Conservation (phyloP, 37 sponge, comb jelly and placozoan species). For the Beroe ovata region DNA sequence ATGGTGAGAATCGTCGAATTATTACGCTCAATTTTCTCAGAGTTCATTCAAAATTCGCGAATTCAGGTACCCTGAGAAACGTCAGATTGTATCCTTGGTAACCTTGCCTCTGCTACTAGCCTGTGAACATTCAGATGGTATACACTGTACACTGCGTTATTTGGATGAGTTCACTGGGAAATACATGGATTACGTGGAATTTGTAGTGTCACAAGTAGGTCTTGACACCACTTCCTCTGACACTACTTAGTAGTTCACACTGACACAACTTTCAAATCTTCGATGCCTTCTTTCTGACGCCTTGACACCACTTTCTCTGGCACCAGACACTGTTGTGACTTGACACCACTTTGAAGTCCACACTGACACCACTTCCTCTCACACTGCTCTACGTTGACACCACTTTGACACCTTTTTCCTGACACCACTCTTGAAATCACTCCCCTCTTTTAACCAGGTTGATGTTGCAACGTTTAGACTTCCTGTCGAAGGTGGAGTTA, state of each 20-base stretch:
- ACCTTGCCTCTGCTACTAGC: slow-evolving; percentile 22
- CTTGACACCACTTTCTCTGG: neutral
- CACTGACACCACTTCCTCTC: neutral
- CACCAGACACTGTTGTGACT: neutral
- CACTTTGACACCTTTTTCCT: no score
- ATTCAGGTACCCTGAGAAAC: slow-evolving; percentile 55
- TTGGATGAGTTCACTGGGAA: slow-evolving; percentile 3
- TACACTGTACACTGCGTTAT: slow-evolving; percentile 13
- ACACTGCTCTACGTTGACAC: neutral
- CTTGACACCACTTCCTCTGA: no score
- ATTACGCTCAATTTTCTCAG: no score
- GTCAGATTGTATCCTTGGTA: slow-evolving; percentile 32
- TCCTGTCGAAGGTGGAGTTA: neutral
- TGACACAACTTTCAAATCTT: neutral
- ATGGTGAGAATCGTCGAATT: no score
- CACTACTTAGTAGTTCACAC: neutral
- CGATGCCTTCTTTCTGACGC: no score
- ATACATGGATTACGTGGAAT: neutral
- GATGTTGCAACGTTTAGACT: slow-evolving; percentile 30
- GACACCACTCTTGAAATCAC: neutral
- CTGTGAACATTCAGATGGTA: slow-evolving; percentile 6
- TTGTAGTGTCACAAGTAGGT: slow-evolving; percentile 13
- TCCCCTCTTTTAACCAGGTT: slow-evolving; percentile 4
- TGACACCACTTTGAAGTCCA: neutral
- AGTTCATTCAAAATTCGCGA: no score